Conservation (phyloP, 2,888 invertebrate genomes). For the Lomographa bimaculata region DNA sequence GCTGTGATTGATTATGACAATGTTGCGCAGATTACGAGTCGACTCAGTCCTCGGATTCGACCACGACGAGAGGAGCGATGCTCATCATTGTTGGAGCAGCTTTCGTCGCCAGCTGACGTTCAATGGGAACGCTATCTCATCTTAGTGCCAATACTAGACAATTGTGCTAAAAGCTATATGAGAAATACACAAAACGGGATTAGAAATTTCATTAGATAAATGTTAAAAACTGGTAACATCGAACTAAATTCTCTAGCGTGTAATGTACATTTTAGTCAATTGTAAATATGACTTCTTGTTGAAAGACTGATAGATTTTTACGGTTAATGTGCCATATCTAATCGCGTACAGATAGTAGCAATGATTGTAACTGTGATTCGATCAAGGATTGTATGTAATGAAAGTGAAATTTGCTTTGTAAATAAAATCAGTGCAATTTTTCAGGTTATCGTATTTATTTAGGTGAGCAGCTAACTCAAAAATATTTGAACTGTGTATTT, state of each 20-base stretch:
- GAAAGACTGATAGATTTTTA: conserved; percentile 79
- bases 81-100: conserved; percentile 47
- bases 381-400: too few relatives aligned
- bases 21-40: conserved; percentile 70
- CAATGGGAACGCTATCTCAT: conserved; percentile 30
- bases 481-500: too few relatives aligned
- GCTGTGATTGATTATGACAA: conserved; percentile 13
- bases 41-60: conserved; percentile 65
- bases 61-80: conserved; percentile 39
- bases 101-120: conserved; percentile 64
- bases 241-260: conserved; percentile 14
- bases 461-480: too few relatives aligned
- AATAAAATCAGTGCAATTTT: conserved; percentile 35
- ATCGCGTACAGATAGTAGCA: conserved; percentile 39
- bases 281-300: conserved; percentile 56
- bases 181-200: conserved; percentile 21
- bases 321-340: conserved; percentile 75
- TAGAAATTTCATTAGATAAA: conserved; percentile 6
- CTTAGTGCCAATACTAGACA: conserved; percentile 64
- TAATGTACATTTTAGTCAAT: conserved; percentile 20
- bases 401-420: too few relatives aligned
- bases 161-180: conserved; percentile 46
- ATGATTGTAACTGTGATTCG: conserved; percentile 24
- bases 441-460: conserved; percentile 28
- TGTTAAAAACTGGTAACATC: conserved; percentile 19